A percentile compares a stretch with the other conserved stretches of the same genome.
Evolutionary conservation across 2,888 invertebrate species (phyloP).

Genomic region (Orthosia gothica): DNA sequence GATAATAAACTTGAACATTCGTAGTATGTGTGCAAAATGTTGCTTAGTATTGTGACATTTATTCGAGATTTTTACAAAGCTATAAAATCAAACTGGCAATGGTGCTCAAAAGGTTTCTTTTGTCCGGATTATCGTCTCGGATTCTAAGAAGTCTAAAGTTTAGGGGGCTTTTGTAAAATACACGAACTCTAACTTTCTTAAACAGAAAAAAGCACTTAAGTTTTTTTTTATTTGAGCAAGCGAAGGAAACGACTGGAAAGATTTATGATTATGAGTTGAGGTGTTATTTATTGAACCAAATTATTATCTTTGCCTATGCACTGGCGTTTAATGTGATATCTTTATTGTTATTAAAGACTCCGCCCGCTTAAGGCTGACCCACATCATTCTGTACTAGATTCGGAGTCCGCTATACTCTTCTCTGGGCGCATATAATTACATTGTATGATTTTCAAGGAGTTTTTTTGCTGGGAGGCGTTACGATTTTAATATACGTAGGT

Average conservation of each 20-base stretch:
- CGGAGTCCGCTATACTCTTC: background rate
- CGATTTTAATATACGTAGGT: background rate
- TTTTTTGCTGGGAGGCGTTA: slow-evolving; percentile 11
- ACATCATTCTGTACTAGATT: slow-evolving; percentile 12
- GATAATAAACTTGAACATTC: slow-evolving; percentile 22
- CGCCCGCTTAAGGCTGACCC: slow-evolving; percentile 32
- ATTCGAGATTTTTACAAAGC: slow-evolving; percentile 15
- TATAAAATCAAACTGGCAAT: slow-evolving; percentile 28
- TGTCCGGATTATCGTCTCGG: slow-evolving; percentile 40
- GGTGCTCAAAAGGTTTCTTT: slow-evolving; percentile 36
- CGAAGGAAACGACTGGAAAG: slow-evolving; percentile 49
- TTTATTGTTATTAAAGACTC: slow-evolving; percentile 51
- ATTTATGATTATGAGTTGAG: slow-evolving; percentile 64
- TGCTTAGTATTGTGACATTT: slow-evolving; percentile 13
- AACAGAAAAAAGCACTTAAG: slow-evolving; percentile 68
- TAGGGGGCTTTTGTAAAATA: slow-evolving; percentile 52
- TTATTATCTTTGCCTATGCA: slow-evolving; percentile 60
- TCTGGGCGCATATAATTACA: background rate
- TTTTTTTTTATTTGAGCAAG: slow-evolving; percentile 61
- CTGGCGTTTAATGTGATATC: slow-evolving; percentile 50
- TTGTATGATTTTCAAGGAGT: slow-evolving; percentile 3
- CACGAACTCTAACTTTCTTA: slow-evolving; percentile 62
- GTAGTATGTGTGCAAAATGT: slow-evolving; percentile 2
- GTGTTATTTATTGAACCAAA: slow-evolving; percentile 65
- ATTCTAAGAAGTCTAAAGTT: slow-evolving; percentile 52